Conservation (phyloP, 2,797 vertebrate species). For the Carduelis carduelis region DNA sequence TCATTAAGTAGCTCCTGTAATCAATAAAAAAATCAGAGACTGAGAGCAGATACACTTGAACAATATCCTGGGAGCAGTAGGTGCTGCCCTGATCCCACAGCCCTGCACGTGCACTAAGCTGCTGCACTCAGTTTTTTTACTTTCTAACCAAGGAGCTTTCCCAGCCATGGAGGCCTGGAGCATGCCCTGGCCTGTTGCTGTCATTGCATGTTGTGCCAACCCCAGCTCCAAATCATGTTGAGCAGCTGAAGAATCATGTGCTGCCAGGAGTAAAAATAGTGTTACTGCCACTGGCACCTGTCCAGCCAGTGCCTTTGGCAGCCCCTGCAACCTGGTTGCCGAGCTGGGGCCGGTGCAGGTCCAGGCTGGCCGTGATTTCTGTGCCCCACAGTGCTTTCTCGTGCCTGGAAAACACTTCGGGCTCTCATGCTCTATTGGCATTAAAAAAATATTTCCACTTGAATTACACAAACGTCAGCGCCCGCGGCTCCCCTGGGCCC, state of each 20-base stretch:
- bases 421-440: not conserved
- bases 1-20: not conserved
- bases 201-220: not conserved
- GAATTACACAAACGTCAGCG: not conserved
- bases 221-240: fast-evolving
- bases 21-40: not conserved
- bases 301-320: not conserved
- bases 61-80: fast-evolving
- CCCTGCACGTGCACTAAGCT: not conserved
- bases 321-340: not conserved
- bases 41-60: fast-evolving
- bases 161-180: not conserved
- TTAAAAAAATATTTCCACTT: not conserved
- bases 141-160: not conserved
- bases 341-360: fast-evolving
- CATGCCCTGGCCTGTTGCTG: not conserved
- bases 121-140: fast-evolving
- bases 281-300: not conserved
- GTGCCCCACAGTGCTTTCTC: fast-evolving
- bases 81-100: fast-evolving
- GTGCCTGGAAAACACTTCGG: not conserved
- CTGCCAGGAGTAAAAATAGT: not conserved
- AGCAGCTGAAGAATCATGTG: not conserved
- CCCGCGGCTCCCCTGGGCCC: not conserved
- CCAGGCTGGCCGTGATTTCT: not conserved